Conservation (phyloP, 2,888 invertebrate species). For the Agrotis ipsilon region DNA sequence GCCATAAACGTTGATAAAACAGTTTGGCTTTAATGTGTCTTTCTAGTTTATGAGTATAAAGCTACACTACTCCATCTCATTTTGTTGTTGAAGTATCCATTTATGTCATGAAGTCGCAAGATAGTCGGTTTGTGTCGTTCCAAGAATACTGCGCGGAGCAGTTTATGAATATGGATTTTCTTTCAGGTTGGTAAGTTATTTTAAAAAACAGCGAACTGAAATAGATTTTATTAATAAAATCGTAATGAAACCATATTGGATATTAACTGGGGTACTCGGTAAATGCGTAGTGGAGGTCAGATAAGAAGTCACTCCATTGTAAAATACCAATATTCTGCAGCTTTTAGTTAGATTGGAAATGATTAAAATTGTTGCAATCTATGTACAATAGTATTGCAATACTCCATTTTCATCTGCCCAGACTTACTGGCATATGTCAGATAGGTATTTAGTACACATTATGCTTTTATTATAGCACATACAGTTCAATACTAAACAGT, state of each 20-base stretch:
- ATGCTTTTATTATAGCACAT: too few species aligned
- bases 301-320: too few species aligned
- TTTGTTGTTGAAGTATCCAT: constrained; percentile 21
- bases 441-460: too few species aligned
- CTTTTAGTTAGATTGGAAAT: too few species aligned
- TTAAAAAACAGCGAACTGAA: not conserved
- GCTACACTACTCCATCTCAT: not conserved
- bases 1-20: not conserved
- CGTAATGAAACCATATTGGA: too few species aligned
- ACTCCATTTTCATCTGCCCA: too few species aligned
- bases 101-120: constrained; percentile 16
- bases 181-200: constrained; percentile 5
- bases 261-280: too few species aligned
- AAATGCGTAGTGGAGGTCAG: too few species aligned
- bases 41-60: constrained; percentile 5
- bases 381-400: too few species aligned
- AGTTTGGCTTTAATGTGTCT: constrained; percentile 16
- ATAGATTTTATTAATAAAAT: not conserved
- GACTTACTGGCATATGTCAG: too few species aligned
- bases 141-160: not conserved
- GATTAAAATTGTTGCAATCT: too few species aligned
- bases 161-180: constrained; percentile 21
- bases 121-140: constrained; percentile 13
- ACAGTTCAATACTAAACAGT: not conserved
- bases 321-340: too few species aligned